Conservation (phyloP, 2,797 vertebrate species). For the Bufotes viridis region DNA sequence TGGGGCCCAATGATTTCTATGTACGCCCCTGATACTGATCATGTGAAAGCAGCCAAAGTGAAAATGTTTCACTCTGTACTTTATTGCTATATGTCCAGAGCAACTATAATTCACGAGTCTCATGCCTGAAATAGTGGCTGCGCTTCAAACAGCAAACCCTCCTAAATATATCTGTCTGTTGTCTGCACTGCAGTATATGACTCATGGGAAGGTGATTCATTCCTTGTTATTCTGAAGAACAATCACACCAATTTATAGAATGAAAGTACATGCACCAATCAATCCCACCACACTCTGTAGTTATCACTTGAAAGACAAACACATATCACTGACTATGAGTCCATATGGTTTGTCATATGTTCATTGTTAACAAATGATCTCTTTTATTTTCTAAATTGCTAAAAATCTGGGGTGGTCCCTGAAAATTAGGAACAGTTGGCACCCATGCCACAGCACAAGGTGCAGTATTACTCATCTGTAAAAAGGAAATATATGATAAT, state of each 20-base stretch:
- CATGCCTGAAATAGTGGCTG: slow-evolving; percentile 20
- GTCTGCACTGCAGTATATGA: slow-evolving; percentile 50
- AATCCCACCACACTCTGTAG: slow-evolving; percentile 19
- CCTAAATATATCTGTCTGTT: slow-evolving; percentile 51
- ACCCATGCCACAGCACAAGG: not conserved
- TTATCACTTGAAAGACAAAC: slow-evolving; percentile 46
- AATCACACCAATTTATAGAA: slow-evolving; percentile 51
- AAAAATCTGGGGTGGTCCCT: not conserved
- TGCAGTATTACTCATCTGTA: not conserved
- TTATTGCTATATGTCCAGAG: no score
- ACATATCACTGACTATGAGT: slow-evolving; percentile 12
- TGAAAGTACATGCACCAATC: slow-evolving; percentile 26
- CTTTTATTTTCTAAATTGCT: slow-evolving; percentile 1
- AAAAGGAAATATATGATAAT: not conserved
- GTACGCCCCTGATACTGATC: no score
- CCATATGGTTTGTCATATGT: slow-evolving; percentile 47
- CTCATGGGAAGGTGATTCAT: slow-evolving; percentile 59
- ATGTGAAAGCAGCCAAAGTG: no score
- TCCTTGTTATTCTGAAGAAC: slow-evolving; percentile 58
- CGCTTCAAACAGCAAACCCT: slow-evolving; percentile 29
- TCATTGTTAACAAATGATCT: slow-evolving; percentile 4
- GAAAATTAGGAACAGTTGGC: not conserved
- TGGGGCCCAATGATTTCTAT: no score
- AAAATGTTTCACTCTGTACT: no score
- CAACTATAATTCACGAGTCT: not conserved